Percentiles rank a stretch among this genome's conserved stretches.
These are phyloP conservation scores for Diaperis boleti DNA, from an alignment of 2,888 invertebrate species.

Conservation along the genomic window DNA sequence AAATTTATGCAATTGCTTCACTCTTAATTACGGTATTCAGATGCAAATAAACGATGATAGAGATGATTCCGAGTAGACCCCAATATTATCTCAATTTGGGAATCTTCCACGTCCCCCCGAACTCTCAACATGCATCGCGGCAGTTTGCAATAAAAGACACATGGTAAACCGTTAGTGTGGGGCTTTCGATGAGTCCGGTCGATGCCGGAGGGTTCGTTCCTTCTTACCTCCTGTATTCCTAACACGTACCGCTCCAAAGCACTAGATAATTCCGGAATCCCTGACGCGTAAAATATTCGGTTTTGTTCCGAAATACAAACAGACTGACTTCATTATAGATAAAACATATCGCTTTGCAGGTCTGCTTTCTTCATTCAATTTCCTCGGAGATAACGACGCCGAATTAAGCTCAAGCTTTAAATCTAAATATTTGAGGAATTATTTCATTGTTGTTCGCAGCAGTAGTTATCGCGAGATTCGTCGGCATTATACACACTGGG, in stretches of 20 bases:
- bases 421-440: slow-evolving; percentile 34
- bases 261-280: slow-evolving; percentile 50
- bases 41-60: neutral
- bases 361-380: slow-evolving; percentile 44
- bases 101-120: no score
- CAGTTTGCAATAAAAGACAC: slow-evolving; percentile 20
- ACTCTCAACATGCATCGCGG: neutral
- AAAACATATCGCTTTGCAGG: slow-evolving; percentile 44
- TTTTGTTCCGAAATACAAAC: slow-evolving; percentile 49
- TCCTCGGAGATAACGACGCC: slow-evolving; percentile 26
- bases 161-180: slow-evolving; percentile 30
- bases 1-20: neutral
- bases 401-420: slow-evolving; percentile 37
- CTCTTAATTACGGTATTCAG: neutral
- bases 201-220: slow-evolving; percentile 33
- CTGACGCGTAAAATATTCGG: slow-evolving; percentile 52
- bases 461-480: no score
- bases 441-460: slow-evolving; percentile 27
- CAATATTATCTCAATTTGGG: no score
- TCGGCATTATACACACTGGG: no score
- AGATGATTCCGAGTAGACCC: no score
- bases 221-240: slow-evolving; percentile 45
- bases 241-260: slow-evolving; percentile 49
- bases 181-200: slow-evolving; percentile 35
- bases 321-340: slow-evolving; percentile 48